These are phyloP conservation scores for Helicoverpa assulta DNA, from an alignment of 2,888 invertebrate genomes.

Conservation along the genomic window DNA sequence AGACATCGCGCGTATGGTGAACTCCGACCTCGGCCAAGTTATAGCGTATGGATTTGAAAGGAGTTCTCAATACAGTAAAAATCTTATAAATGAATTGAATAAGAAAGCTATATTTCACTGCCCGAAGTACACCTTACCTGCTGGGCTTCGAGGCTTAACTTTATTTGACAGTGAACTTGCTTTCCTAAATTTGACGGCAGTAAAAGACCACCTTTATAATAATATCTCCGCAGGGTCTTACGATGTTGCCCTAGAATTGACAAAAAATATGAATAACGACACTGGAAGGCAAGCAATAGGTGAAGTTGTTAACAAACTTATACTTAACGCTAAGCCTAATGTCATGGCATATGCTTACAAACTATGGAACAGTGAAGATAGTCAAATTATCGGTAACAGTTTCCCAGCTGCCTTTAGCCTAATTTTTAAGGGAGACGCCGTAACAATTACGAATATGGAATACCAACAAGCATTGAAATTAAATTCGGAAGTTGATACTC, in stretches of 20 bases:
- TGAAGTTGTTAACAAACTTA: conserved; percentile 57
- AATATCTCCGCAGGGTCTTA: conserved; percentile 53
- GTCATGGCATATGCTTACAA: conserved; percentile 64
- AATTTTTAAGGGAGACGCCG: conserved; percentile 58
- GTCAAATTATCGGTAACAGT: conserved; percentile 55
- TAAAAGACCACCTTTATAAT: conserved; percentile 59
- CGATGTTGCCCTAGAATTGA: conserved; percentile 62
- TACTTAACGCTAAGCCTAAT: conserved; percentile 52
- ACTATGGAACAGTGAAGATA: conserved; percentile 59
- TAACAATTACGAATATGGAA: conserved; percentile 63
- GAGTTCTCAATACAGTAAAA: conserved; percentile 59
- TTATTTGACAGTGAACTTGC: conserved; percentile 63
- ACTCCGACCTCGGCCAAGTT: conserved; percentile 64
- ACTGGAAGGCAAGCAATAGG: conserved; percentile 42
- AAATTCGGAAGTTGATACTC: conserved; percentile 38
- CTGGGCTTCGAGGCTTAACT: conserved; percentile 57
- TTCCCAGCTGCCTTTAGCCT: conserved; percentile 64
- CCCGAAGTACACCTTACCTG: conserved; percentile 57
- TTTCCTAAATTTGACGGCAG: conserved; percentile 60
- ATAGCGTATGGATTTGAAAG: conserved; percentile 67
- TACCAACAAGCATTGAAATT: conserved; percentile 63
- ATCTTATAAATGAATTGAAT: conserved; percentile 60
- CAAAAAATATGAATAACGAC: conserved; percentile 53
- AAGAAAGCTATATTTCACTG: conserved; percentile 60
- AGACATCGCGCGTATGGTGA: conserved; percentile 73